Evolutionary conservation across 2,797 vertebrate species (phyloP).

Genomic region (Loris lydekkerianus): DNA sequence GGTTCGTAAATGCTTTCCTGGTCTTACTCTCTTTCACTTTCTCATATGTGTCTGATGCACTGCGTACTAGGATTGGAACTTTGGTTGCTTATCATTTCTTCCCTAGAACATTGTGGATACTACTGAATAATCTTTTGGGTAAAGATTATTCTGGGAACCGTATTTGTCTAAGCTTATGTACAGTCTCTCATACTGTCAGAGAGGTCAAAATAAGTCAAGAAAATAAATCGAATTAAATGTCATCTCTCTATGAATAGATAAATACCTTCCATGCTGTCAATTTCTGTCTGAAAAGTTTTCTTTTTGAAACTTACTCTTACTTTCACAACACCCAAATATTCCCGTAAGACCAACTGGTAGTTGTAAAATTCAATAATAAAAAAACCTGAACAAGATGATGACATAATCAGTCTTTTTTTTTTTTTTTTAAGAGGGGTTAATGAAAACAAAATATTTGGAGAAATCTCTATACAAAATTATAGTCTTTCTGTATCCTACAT

Average conservation of each 20-base stretch:
- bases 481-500: background rate
- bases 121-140: background rate
- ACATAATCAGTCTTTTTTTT: background rate
- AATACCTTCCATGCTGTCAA: background rate
- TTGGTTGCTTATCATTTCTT: background rate
- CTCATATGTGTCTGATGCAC: background rate
- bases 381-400: background rate
- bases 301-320: slow-evolving; percentile 14
- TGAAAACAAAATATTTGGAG: slow-evolving; percentile 9
- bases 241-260: background rate
- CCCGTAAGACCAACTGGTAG: background rate
- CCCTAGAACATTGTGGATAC: background rate
- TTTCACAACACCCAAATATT: background rate
- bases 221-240: slow-evolving; percentile 10
- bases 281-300: slow-evolving; percentile 1
- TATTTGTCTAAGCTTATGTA: background rate
- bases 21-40: background rate
- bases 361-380: background rate
- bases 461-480: background rate
- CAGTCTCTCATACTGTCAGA: background rate
- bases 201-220: background rate
- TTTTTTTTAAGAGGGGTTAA: background rate
- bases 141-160: background rate
- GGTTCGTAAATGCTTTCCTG: background rate
- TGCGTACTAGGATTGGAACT: background rate